phyloP scores from a whole-genome alignment of 2,797 vertebrate species.

The Cossypha polioptera region DNA sequence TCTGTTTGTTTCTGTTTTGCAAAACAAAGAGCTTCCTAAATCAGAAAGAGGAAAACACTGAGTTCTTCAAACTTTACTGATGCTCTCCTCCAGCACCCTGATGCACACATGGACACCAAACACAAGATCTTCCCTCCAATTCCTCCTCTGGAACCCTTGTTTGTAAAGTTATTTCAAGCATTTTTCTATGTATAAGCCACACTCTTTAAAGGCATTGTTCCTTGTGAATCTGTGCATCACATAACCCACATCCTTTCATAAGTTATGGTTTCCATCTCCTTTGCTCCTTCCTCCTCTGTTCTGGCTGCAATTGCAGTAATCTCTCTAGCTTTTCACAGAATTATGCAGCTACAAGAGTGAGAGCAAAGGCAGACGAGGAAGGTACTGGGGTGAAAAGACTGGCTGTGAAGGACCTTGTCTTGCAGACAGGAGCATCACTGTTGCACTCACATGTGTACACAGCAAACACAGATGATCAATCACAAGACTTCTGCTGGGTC shows the following conservation, averaged over 20 bases:
- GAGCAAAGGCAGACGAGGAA: not conserved
- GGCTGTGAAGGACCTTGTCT: not conserved
- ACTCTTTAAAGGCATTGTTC: not conserved
- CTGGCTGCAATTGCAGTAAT: conserved; percentile 1
- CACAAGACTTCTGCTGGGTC: not conserved
- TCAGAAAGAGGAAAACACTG: not conserved
- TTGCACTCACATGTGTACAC: fast-evolving
- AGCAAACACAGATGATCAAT: not conserved
- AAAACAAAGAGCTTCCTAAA: conserved; percentile 29
- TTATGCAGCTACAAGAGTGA: fast-evolving
- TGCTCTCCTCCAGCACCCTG: not conserved
- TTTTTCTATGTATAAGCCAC: not conserved
- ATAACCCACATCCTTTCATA: conserved; percentile 28
- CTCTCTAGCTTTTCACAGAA: conserved; percentile 29
- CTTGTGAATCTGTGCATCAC: not conserved
- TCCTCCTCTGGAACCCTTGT: not conserved
- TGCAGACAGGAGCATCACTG: not conserved
- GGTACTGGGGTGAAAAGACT: not conserved
- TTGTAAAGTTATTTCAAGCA: not conserved
- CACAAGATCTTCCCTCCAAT: not conserved
- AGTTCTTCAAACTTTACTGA: not conserved
- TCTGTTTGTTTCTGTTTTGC: conserved; percentile 43
- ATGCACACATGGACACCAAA: not conserved
- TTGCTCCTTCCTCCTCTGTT: not conserved
- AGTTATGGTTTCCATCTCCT: not conserved